Conservation (phyloP, 1,140 invertebrate species). For the Drosophila suzukii region DNA sequence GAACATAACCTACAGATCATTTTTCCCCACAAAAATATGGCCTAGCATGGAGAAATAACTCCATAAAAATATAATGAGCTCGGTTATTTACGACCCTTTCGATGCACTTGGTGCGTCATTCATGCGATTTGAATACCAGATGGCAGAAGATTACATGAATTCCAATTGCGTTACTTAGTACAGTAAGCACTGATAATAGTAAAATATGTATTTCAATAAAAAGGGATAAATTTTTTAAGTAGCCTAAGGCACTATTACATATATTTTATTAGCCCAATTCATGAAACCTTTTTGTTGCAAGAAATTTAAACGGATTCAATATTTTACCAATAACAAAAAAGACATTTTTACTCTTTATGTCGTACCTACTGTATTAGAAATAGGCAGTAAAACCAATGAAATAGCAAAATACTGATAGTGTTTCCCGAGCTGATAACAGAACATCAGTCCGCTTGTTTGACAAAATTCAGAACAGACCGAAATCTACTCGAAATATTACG, state of each 20-base stretch:
- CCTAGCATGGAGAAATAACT: neutral
- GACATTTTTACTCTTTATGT: neutral
- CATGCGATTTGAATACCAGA: neutral
- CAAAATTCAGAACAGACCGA: neutral
- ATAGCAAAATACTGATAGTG: conserved; percentile 10
- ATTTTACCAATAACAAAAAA: no score
- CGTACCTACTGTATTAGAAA: neutral
- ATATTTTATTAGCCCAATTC: no score
- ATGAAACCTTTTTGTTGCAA: no score
- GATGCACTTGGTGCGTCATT: conserved; percentile 11
- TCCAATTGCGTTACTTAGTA: neutral
- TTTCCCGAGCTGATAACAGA: conserved; percentile 21
- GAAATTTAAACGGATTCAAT: no score
- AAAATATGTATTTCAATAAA: no score
- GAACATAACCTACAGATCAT: conserved; percentile 19
- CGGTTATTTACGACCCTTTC: conserved; percentile 19
- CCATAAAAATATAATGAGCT: conserved; percentile 2
- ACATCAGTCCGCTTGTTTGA: conserved; percentile 19
- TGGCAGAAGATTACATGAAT: conserved; percentile 1
- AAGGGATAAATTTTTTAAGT: no score
- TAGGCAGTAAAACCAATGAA: conserved; percentile 4
- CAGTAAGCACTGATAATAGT: neutral
- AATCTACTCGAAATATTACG: conserved; percentile 30
- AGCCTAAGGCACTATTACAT: no score
- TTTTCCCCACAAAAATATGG: conserved; percentile 6